Percentiles rank a stretch among this genome's conserved stretches.
Conservation (phyloP, 92 coral and sea anemone species). For the Porites lobata region DNA sequence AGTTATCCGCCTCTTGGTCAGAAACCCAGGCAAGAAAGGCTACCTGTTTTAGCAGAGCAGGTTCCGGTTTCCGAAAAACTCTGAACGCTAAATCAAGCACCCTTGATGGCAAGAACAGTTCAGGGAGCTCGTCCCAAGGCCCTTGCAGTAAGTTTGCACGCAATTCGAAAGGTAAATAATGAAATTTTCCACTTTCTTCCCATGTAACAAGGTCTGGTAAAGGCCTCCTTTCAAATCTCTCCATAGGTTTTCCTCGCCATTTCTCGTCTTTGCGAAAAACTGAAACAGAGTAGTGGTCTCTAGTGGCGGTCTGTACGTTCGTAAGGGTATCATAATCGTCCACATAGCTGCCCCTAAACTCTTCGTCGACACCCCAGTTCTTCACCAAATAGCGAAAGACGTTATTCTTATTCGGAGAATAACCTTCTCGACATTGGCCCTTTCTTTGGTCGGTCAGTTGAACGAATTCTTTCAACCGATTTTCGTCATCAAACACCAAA, state of each 20-base stretch:
- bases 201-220: constrained; percentile 43
- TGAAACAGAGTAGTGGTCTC: constrained; percentile 38
- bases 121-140: constrained; percentile 44
- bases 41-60: constrained; percentile 28
- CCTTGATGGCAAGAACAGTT: constrained; percentile 46
- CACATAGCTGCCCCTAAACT: constrained; percentile 49
- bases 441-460: constrained; percentile 53
- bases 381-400: constrained; percentile 29
- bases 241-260: constrained; percentile 1
- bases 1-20: constrained; percentile 29
- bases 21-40: constrained; percentile 61
- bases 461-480: constrained; percentile 40
- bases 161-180: constrained; percentile 39
- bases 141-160: constrained; percentile 22
- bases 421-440: constrained; percentile 18
- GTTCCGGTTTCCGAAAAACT: constrained; percentile 38
- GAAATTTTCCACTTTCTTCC: constrained; percentile 36
- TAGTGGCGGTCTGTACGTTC: constrained; percentile 25
- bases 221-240: constrained; percentile 13
- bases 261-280: too few relatives aligned
- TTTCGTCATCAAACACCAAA: constrained; percentile 58
- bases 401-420: constrained; percentile 17
- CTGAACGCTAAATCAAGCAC: constrained; percentile 42
- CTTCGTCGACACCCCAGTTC: constrained; percentile 54
- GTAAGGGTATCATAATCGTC: constrained; percentile 43